Evolutionary conservation across 2,113 vertebrate genomes (phyloP).

Genomic region (Numenius arquata): DNA sequence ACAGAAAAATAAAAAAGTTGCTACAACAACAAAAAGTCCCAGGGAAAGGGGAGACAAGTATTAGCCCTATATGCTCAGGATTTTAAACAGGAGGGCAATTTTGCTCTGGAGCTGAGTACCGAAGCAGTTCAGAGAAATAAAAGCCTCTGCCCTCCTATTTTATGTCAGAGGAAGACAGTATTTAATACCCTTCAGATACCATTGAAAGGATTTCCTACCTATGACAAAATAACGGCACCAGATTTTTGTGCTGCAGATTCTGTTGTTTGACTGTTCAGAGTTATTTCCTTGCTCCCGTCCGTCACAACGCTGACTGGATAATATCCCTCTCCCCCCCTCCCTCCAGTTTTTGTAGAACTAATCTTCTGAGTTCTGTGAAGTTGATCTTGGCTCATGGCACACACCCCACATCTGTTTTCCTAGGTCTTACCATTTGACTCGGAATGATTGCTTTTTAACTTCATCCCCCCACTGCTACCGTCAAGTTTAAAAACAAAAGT

Average conservation of each 20-base stretch:
- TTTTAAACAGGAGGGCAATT: not conserved
- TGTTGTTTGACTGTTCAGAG: conserved; percentile 4
- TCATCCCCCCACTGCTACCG: not conserved
- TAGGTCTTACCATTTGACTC: conserved; percentile 31
- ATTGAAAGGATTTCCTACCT: not conserved
- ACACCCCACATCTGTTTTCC: conserved; percentile 60
- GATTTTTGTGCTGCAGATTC: not conserved
- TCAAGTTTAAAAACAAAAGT: conserved; percentile 10
- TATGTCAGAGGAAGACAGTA: not conserved
- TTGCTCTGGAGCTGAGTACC: not conserved
- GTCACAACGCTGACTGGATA: not conserved
- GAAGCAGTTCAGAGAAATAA: not conserved
- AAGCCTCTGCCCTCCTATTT: not conserved
- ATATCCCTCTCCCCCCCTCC: not conserved
- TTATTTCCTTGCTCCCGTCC: conserved; percentile 13
- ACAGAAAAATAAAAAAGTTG: not conserved
- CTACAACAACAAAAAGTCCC: not conserved
- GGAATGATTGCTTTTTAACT: conserved; percentile 32
- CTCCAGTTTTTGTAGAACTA: not conserved
- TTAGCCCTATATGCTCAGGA: not conserved
- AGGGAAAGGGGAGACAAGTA: not conserved
- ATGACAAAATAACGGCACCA: not conserved
- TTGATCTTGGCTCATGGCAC: conserved; percentile 54
- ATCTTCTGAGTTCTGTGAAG: conserved; percentile 39
- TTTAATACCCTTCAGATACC: not conserved